A percentile compares a stretch with the other conserved stretches of the same genome.
phyloP scores from a whole-genome alignment of 2,888 invertebrate genomes.

The Stomorhina lunata region DNA sequence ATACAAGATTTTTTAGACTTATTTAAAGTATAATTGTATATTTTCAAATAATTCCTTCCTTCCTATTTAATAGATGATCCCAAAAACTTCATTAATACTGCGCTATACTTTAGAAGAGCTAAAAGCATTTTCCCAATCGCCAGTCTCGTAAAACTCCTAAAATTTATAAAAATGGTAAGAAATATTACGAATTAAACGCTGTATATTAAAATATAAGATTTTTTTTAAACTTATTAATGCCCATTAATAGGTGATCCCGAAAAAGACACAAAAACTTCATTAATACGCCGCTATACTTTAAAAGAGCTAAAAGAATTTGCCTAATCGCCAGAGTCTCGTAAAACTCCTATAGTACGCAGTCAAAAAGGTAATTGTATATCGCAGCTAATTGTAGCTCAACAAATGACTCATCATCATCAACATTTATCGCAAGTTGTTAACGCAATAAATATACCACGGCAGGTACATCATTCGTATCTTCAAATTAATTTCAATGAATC shows the following conservation, averaged over 20 bases:
- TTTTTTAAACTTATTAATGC: background rate
- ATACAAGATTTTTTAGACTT: no score
- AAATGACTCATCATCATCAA: conserved; percentile 65
- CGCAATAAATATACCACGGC: conserved; percentile 63
- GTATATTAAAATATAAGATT: background rate
- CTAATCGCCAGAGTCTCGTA: conserved; percentile 69
- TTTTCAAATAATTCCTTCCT: no score
- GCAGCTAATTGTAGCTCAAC: conserved; percentile 74
- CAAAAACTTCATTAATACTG: no score
- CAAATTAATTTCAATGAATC: conserved; percentile 75
- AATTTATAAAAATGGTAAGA: no score
- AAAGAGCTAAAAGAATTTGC: conserved; percentile 72
- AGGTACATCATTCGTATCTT: conserved; percentile 73
- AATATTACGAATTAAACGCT: no score
- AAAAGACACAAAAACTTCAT: conserved; percentile 35
- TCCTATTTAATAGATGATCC: no score
- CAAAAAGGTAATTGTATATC: conserved; percentile 75
- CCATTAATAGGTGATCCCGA: background rate
- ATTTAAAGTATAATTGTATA: no score
- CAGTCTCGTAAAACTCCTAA: no score
- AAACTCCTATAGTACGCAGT: conserved; percentile 73
- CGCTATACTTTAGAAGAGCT: no score
- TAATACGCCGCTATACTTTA: conserved; percentile 71
- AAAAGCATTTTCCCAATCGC: no score
- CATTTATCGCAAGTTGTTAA: conserved; percentile 63